A percentile compares a stretch with the other conserved stretches of the same genome.
Conservation (phyloP, 30 jellyfish, hydroid and myxozoan genomes). For the Morbakka virulenta region DNA sequence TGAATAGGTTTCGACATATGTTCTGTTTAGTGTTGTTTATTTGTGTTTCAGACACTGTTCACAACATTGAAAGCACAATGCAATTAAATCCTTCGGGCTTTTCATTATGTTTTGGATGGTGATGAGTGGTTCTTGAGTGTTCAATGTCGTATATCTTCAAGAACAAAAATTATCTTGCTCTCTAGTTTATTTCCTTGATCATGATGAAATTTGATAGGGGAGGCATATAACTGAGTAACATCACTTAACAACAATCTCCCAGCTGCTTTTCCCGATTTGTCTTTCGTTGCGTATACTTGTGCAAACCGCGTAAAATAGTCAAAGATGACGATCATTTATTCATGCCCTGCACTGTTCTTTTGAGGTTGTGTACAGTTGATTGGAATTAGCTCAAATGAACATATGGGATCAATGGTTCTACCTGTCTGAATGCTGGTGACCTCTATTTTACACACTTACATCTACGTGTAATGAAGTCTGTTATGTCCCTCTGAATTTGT, state of each 20-base stretch:
- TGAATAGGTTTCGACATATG: conserved; percentile 17
- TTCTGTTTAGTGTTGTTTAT: not conserved
- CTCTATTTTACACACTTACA: conserved; percentile 38
- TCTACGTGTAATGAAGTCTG: conserved; percentile 13
- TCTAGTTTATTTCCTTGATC: conserved; percentile 32
- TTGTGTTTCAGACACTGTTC: conserved; percentile 15
- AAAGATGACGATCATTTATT: conserved; percentile 33
- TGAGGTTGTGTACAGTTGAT: conserved; percentile 17
- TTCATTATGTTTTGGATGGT: conserved; percentile 30
- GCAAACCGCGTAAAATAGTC: conserved; percentile 62
- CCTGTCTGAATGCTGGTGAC: conserved; percentile 14
- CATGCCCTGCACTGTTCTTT: conserved; percentile 39
- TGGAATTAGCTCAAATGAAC: conserved; percentile 15
- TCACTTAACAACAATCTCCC: conserved; percentile 17
- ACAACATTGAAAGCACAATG: conserved; percentile 12
- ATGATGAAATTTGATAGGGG: conserved; percentile 5
- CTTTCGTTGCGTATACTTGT: conserved; percentile 54
- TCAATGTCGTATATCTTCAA: not conserved
- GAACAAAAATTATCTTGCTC: not conserved
- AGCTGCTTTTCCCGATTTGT: conserved; percentile 42
- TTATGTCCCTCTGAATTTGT: conserved; percentile 36
- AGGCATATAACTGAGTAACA: conserved; percentile 19
- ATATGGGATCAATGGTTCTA: conserved; percentile 26
- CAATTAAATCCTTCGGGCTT: not conserved
- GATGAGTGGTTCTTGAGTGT: conserved; percentile 27